Base-by-base conservation (phyloP, 1,140 invertebrate species). In the Philotrypesis tridentata region DNA sequence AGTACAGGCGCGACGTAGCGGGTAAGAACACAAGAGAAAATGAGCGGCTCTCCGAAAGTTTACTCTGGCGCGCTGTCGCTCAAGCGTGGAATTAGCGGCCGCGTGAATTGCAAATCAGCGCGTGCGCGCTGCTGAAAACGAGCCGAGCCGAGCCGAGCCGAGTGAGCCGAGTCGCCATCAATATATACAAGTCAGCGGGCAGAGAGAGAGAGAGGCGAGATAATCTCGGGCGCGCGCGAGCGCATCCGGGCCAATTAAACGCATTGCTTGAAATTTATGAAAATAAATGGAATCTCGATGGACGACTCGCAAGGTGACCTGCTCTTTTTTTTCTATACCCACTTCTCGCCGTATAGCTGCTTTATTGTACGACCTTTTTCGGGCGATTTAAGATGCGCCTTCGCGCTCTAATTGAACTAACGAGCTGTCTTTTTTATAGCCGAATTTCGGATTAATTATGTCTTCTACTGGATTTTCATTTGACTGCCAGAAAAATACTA, bases 261-360 rank as follows among this genome's bases (percentile, higher is more conserved):
- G 55, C 60, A 79, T 79, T 79, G 40, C 78, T 63, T 79, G 25
- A 63, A 79, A 79, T 63, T 63, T 79, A 72, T 72, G 68, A 72
- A 79, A 79, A 29, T 40, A 70, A 79, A 79, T 71, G 67, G 67
- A 70, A 60, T 79, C 48, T 72, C 25, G 31, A 68, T 48, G 27
- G 27, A 14, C 9, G 31, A 12, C 31, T 40, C 21, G 17, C 29
- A 29, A 14, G 33, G 60, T 33, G 33, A 33, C 7, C 40, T 43
- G 40, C n/a, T 27, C 37, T 14, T 25, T 61, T 17, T 33, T 40
- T 71, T 23, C 40, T 1, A 21, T 55, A 8, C 17, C 68, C 3
- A n/a, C n/a, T n/a, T n/a, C n/a, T n/a, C n/a, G n/a, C 27, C 21
- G 43, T 43, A 27, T 31, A n/a, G 63, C 67, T 70, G 23, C 23